phyloP scores from a whole-genome alignment of 2,797 vertebrate genomes.

The Cynodonichthys magdalenae region DNA sequence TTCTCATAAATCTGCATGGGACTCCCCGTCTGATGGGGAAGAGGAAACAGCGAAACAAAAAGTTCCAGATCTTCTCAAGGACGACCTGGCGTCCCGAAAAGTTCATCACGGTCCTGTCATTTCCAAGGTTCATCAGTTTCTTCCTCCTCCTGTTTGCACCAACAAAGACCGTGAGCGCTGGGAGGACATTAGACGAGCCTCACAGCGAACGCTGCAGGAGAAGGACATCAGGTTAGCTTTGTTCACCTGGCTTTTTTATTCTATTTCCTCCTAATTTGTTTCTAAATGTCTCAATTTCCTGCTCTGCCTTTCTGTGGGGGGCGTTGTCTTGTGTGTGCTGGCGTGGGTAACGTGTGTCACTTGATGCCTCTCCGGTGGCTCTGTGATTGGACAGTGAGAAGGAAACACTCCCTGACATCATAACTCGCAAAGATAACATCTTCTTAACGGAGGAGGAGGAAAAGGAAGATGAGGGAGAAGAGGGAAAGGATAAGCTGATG shows the following conservation, averaged over 20 bases:
- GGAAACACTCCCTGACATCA: constrained; percentile 66
- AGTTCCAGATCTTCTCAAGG: constrained; percentile 90
- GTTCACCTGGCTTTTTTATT: constrained; percentile 1
- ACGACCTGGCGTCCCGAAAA: constrained; percentile 89
- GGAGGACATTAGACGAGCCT: constrained; percentile 81
- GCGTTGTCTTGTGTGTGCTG: constrained; percentile 38
- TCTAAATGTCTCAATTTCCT: constrained; percentile 28
- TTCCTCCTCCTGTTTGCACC: constrained; percentile 72
- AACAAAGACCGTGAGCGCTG: constrained; percentile 78
- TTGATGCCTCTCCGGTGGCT: constrained; percentile 17
- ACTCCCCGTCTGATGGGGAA: constrained; percentile 77
- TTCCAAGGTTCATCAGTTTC: constrained; percentile 75
- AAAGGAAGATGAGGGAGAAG: constrained; percentile 55
- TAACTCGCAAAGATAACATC: constrained; percentile 77
- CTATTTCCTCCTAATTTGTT: constrained; percentile 20
- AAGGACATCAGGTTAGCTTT: constrained; percentile 76
- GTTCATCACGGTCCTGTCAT: constrained; percentile 51
- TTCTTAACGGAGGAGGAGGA: constrained; percentile 70
- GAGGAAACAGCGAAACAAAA: constrained; percentile 75
- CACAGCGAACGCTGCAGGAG: constrained; percentile 79
- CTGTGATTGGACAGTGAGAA: constrained; percentile 71
- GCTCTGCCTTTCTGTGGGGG: constrained; percentile 37
- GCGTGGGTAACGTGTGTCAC: constrained; percentile 18
- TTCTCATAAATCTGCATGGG: constrained; percentile 79
- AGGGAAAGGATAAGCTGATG: constrained; percentile 50